Base-by-base conservation (phyloP, 2,113 vertebrate species). In the Myotis brandtii region DNA sequence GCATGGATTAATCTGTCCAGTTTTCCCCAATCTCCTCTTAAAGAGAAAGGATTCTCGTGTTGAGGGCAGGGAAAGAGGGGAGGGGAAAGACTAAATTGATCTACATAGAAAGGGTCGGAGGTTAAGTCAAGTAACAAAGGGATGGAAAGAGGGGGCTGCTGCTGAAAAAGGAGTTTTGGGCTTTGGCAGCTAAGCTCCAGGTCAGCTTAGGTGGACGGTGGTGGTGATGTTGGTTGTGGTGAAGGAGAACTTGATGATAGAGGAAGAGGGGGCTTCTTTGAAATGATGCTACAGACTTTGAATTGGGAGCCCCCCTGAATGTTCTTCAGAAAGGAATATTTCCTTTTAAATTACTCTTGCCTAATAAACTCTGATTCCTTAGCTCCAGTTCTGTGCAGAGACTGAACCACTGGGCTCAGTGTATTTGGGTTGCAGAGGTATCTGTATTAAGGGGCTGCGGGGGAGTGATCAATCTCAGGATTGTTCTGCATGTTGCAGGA, bases 1-100 rank as follows among this genome's bases (percentile, higher is more conserved):
- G 52, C 40, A 37, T 70, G 77, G 91, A 62, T 92, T 81, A 90
- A 25, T 48, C 34, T 73, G 25, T 69, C 86, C 32, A 56, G 10
- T 90, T 69, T 83, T 91, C 72, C 5, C 34, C 72, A 18, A 32
- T 12, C 9, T 32, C 30, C 4, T 88, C 75, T 93, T 76, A 72
- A 81, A 20, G 32, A 81, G 66, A 91, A 81, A 79, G 34, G 25
- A 84, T 80, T 94, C 43, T 81, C 83, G 23, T 83, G 86, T 91
- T 21, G n/a, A 4, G 56, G 6, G 16, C 37, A 5, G 27, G 17
- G 50, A 62, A 12, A 62, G 11, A 73, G n/a, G 40, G 14, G 46
- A 52, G 83, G 72, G 27, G 32, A 23, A 56, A 69, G 2, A 43
- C 75, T 89, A 77, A 86, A 62, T 3, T 46, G 54, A 75, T 82